Base-by-base conservation (phyloP, 2,888 invertebrate genomes). In the Cephus rjabovi region DNA sequence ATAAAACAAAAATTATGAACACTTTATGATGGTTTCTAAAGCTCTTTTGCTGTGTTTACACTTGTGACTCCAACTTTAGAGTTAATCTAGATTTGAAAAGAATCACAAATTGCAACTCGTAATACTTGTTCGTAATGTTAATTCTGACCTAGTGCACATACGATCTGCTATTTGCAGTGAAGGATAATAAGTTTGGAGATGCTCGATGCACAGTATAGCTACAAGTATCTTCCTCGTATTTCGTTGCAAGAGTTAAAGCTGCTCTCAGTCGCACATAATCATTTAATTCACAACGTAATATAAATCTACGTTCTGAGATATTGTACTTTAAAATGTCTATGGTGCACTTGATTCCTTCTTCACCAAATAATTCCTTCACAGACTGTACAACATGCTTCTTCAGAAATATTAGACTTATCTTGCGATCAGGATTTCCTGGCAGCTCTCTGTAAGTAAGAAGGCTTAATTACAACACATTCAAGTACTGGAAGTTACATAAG, bases 321-420 rank as follows among this genome's bases (percentile, higher is more conserved):
- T 93, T 90, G 85, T 94, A 95, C 85, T 94, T 94, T 3, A 95
- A 82, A 23, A 95, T 85, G 81, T 95, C 94, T 35, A 95, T 88
- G 40, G 90, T 89, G 35, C 93, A 91, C 77, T 92, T 90, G 34
- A 93, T 92, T 75, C 93, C 94, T 84, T 93, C 92, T 90, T 94
- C 94, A 6, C 95, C 95, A 88, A 95, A 94, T 75, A 95, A 85
- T 78, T 91, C 89, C 76, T 90, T 91, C 79, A 95, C 84, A 6
- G 93, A 92, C 77, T 92, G 89, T 78, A 93, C 88, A 81, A 95
- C 92, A 87, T 94, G 93, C 75, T 93, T 93, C 86, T 94, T 94
- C 79, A 95, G 92, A 85, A 92, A 94, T 3, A 92, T 92, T 2
- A 92, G 89, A 69, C 93, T 92, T 79, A 94, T 86, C 78, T 92